Evolutionary conservation across 2,113 vertebrate genomes (phyloP), one percentile per base, ranked within the genome.

Genomic region (Rhinichthys klamathensis): DNA sequence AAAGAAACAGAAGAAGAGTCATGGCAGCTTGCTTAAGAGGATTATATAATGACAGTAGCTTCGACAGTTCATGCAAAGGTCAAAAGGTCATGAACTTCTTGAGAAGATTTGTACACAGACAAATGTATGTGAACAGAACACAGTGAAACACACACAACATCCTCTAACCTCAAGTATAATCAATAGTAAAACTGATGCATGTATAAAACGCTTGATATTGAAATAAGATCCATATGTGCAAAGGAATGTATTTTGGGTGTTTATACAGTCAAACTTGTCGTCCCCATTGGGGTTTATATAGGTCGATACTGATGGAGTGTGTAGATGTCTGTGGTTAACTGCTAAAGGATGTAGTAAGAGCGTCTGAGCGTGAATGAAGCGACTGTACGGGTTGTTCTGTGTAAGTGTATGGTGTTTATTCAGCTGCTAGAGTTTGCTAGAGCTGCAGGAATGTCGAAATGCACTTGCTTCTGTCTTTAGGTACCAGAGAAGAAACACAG

Each of bases 401-500:
- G 67, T 76, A 63, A 10, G 83, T 12, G 89, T 79, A 44, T 90
- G 90, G 91, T 93, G 92, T 96, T 96, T 95, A 84, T 91, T 94
- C 96, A 96, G 97, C 97, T 97, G 97, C 93, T 85, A 9, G 46
- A 49, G 46, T 3, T 15, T 97, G 97, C 93, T 85, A 9, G 46
- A 49, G 46, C 13, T 15, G 77, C 91, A 90, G 84, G 94, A 92
- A 67, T 90, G 89, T 94, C 92, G 69, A 89, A 92, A 60, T 81
- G 89, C 85, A 90, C 74, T 91, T 92, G 18, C 92, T 94, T 86
- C 90, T 95, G 93, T 94, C 93, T 90, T 41, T 91, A 80, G 80
- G 86, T 90, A 91, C 92, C 9, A 94, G 88, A 95, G 94, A 93
- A 92, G 91, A 91, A 91, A 82, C 89, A 90, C 89, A 73, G n/a